These are phyloP conservation scores for Oscheius sp. DNA, from an alignment of 2,888 invertebrate genomes.

Conservation along the genomic window DNA sequence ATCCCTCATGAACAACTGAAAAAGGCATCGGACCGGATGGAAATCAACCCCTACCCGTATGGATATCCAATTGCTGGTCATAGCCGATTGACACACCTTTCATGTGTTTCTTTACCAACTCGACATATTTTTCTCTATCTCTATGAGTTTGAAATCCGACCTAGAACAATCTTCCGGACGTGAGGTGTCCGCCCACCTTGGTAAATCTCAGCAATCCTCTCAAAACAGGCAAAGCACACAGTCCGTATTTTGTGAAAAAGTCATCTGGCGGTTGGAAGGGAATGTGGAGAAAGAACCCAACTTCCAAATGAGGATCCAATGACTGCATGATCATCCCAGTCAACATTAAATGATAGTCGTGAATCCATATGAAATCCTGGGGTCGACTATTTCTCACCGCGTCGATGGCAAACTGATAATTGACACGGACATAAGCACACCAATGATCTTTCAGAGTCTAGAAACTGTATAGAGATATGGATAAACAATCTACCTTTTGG, in stretches of 20 bases:
- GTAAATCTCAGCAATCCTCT: constrained; percentile 91
- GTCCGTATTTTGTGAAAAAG: constrained; percentile 76
- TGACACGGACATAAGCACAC: constrained; percentile 72
- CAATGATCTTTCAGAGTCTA: constrained; percentile 64
- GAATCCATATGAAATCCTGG: constrained; percentile 88
- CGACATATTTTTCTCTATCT: constrained; percentile 67
- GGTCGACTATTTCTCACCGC: constrained; percentile 72
- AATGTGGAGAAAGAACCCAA: constrained; percentile 93
- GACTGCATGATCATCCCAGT: constrained; percentile 80
- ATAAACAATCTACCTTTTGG: constrained; percentile 44
- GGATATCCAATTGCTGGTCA: constrained; percentile 65
- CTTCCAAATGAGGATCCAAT: constrained; percentile 45
- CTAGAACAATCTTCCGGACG: constrained; percentile 30
- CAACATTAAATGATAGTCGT: constrained; percentile 92
- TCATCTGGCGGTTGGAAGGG: constrained; percentile 95
- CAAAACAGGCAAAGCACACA: constrained; percentile 80
- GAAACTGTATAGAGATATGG: constrained; percentile 73
- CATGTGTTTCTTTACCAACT: constrained; percentile 65
- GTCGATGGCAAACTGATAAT: constrained; percentile 73
- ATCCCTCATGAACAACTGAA: constrained; percentile 66
- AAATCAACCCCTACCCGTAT: constrained; percentile 53
- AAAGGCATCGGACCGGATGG: not conserved
- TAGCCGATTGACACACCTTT: constrained; percentile 58
- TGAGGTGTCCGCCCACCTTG: constrained; percentile 79
- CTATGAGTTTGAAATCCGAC: constrained; percentile 73